Conservation (phyloP, 2,888 invertebrate species). For the Synergus laeviventris region DNA sequence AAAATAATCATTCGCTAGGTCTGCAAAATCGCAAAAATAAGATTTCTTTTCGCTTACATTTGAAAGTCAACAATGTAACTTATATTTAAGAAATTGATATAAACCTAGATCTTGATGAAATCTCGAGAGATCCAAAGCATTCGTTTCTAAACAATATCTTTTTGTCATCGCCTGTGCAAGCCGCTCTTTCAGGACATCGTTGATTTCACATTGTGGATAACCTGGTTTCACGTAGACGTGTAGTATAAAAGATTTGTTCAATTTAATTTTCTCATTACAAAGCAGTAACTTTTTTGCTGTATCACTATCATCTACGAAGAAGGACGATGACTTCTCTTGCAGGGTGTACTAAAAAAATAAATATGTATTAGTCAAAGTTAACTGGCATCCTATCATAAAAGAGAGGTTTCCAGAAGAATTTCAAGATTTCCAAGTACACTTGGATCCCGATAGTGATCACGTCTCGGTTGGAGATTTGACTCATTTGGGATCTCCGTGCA, state of each 20-base stretch:
- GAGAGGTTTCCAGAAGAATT: too few relatives aligned
- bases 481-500: too few relatives aligned
- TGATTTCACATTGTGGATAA: slow-evolving; percentile 74
- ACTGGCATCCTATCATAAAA: too few relatives aligned
- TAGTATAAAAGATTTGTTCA: slow-evolving; percentile 85
- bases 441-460: too few relatives aligned
- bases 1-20: slow-evolving; percentile 82
- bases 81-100: slow-evolving; percentile 4
- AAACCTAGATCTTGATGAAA: slow-evolving; percentile 87
- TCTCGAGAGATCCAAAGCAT: slow-evolving; percentile 87
- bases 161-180: slow-evolving; percentile 89
- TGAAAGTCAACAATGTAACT: too few relatives aligned
- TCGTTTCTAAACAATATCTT: slow-evolving; percentile 84
- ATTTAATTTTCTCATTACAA: slow-evolving; percentile 83
- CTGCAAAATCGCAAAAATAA: slow-evolving; percentile 71
- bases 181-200: slow-evolving; percentile 83
- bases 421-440: too few relatives aligned
- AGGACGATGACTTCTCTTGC: slow-evolving; percentile 82
- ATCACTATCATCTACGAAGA: slow-evolving; percentile 87
- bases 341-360: slow-evolving; percentile 76
- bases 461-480: too few relatives aligned
- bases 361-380: slow-evolving; percentile 40
- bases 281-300: slow-evolving; percentile 83
- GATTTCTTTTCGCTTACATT: too few relatives aligned
- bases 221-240: slow-evolving; percentile 55